Base-by-base conservation (phyloP, 2,888 invertebrate species). In the Drosophila pegasa region DNA sequence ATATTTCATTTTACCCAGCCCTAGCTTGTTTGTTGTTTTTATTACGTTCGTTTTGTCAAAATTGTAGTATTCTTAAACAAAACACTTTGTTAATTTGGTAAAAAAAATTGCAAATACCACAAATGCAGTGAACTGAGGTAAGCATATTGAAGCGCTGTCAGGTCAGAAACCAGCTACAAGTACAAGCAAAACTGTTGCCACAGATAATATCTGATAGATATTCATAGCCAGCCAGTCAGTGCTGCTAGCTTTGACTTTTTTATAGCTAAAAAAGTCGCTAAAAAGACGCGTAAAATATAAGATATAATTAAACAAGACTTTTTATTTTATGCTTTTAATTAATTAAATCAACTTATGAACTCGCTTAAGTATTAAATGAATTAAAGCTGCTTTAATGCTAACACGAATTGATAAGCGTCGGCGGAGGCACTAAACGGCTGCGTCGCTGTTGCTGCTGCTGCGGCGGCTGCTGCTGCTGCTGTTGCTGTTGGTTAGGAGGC, bases 381-480 rank as follows among this genome's bases (percentile, higher is more conserved):
- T 78, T 77, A 81, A 80, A 83, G 75, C 79, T 81, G 43, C 16
- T 14, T 18, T 61, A 67, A 66, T 70, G 89, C 78, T 91, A 91
- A 84, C 91, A 91, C 41, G 91, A 87, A 73, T 91, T 90, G 20
- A 91, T 79, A 22, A 83, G 67, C 68, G 69, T 72, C 27, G 63
- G 61, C 58, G 71, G 68, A 20, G 76, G 75, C 52, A 76, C 54
- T 52, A 72, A 68, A 3, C 68, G 76, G n/a, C 73, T 77, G n/a
- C 70, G 67, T 7, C 70, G 79, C 14, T 55, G 65, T 25, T 60
- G 56, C 38, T 65, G 61, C 14, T 51, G 76, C 25, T 55, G 71
- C 16, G 51, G 52, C 27, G 58, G 63, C 14, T 48, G 71, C n/a
- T 51, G 52, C 10, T 47, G 51, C 7, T 57, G 68, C n/a, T 63